Evolutionary conservation across 2,888 invertebrate genomes (phyloP).

Genomic region (Polyploca ridens): DNA sequence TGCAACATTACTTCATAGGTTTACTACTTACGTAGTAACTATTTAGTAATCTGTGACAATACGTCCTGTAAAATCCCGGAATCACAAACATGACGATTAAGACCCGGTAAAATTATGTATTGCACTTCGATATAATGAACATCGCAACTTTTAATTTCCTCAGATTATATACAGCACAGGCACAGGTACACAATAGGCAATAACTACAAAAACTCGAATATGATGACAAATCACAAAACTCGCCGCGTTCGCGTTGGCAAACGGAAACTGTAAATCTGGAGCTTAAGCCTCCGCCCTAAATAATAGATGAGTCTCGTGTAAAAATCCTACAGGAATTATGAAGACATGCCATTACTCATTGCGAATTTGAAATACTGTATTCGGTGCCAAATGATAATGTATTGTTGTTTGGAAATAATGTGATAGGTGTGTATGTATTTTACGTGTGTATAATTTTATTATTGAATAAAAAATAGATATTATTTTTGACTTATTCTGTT

Average conservation of each 20-base stretch:
- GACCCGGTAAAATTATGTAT: no score
- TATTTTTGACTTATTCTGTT: no score
- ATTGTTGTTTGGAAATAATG: slow-evolving; percentile 41
- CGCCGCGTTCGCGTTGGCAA: slow-evolving; percentile 34
- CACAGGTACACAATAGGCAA: slow-evolving; percentile 20
- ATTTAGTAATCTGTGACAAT: no score
- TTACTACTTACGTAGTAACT: no score
- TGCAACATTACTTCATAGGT: no score
- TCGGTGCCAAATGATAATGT: slow-evolving; percentile 43
- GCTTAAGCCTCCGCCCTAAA: slow-evolving; percentile 65
- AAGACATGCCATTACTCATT: slow-evolving; percentile 70
- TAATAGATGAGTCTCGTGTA: slow-evolving; percentile 70
- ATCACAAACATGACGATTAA: no score
- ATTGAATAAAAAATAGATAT: no score
- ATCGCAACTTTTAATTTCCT: no score
- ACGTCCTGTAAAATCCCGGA: no score
- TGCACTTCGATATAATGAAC: no score
- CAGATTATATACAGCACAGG: no score
- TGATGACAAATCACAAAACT: slow-evolving; percentile 41
- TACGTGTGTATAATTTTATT: slow-evolving; percentile 19
- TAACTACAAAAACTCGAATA: slow-evolving; percentile 39
- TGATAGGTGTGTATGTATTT: slow-evolving; percentile 34
- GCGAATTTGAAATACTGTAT: slow-evolving; percentile 56
- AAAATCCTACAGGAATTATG: slow-evolving; percentile 67
- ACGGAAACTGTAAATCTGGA: slow-evolving; percentile 72